phyloP scores from a whole-genome alignment of 2,797 vertebrate genomes.

The Paramormyrops hopkinsi region DNA sequence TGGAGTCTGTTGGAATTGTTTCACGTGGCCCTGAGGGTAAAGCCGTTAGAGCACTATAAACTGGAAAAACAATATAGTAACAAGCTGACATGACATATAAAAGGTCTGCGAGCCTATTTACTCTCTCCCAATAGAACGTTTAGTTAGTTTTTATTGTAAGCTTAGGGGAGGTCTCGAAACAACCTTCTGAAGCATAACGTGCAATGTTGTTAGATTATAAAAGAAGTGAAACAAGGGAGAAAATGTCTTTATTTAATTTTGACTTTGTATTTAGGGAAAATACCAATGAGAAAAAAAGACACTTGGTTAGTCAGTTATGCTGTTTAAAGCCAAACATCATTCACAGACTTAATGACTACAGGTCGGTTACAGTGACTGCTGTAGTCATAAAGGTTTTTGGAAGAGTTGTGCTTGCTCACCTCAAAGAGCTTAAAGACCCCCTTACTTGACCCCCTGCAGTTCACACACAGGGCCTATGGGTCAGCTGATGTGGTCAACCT shows the following conservation, averaged over 20 bases:
- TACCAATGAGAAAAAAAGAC: neutral
- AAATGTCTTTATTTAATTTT: neutral
- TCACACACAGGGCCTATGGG: neutral
- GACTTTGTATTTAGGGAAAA: neutral
- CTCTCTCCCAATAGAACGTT: neutral
- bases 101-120: neutral
- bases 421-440: neutral
- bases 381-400: neutral
- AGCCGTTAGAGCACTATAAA: neutral
- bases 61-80: neutral
- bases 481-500: neutral
- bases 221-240: neutral
- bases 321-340: neutral
- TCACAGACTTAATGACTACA: neutral
- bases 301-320: neutral
- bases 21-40: neutral
- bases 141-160: neutral
- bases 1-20: neutral
- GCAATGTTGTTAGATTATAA: neutral
- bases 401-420: neutral
- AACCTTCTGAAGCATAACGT: neutral
- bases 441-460: neutral
- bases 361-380: neutral
- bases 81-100: neutral
- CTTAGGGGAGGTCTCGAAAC: neutral